Evolutionary conservation across 2,797 vertebrate species (phyloP).

Genomic region (Coilia nasus): DNA sequence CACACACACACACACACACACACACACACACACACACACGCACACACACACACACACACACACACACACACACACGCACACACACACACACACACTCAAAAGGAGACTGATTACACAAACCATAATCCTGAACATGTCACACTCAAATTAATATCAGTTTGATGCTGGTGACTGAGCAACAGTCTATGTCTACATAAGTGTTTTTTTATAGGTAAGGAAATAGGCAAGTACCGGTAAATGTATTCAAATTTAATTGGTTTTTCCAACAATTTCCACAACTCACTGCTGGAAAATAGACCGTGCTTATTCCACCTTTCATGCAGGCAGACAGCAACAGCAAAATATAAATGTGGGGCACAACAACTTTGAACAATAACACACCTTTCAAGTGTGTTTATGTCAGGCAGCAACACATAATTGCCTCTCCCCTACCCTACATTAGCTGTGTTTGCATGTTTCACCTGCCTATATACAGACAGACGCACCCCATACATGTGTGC

Average conservation of each 20-base stretch:
- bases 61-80: constrained; percentile 12
- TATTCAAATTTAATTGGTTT: background rate
- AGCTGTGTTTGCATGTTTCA: background rate
- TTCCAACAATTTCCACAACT: background rate
- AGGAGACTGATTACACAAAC: background rate
- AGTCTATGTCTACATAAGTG: background rate
- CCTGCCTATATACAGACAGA: background rate
- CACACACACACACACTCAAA: background rate
- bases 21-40: background rate
- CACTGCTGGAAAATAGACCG: background rate
- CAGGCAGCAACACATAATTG: background rate
- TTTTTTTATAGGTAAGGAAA: background rate
- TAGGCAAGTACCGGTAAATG: background rate
- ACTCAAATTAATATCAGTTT: background rate
- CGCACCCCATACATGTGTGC: background rate
- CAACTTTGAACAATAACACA: background rate
- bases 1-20: constrained; percentile 11
- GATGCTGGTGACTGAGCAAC: background rate
- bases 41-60: background rate
- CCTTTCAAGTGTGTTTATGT: background rate
- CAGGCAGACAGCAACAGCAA: background rate
- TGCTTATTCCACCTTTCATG: background rate
- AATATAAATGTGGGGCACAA: background rate
- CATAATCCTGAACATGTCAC: background rate
- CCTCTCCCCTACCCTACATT: background rate